Evolutionary conservation across 2,888 invertebrate species (phyloP).

Genomic region (Clostera curtula): DNA sequence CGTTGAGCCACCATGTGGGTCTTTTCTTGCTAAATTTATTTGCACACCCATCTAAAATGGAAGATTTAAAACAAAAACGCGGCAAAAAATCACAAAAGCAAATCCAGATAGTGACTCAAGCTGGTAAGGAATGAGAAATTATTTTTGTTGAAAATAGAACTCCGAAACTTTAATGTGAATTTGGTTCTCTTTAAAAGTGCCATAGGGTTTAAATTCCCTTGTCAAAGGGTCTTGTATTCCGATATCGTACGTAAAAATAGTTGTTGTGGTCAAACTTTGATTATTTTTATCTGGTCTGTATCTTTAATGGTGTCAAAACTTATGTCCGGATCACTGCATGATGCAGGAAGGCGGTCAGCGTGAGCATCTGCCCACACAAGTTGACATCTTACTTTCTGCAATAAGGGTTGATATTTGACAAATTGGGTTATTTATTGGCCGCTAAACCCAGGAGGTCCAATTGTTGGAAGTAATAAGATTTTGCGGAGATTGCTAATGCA

Average conservation of each 20-base stretch:
- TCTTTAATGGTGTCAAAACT: constrained; percentile 69
- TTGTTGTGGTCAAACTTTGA: constrained; percentile 61
- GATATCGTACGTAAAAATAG: constrained; percentile 22
- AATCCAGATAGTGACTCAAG: constrained; percentile 66
- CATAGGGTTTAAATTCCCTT: constrained; percentile 22
- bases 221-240: constrained; percentile 3
- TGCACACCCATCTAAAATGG: constrained; percentile 41
- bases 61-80: constrained; percentile 56
- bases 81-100: constrained; percentile 55
- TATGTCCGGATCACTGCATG: constrained; percentile 66
- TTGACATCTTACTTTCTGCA: constrained; percentile 56
- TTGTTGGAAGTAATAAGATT: constrained; percentile 40
- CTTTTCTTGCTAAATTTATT: constrained; percentile 56
- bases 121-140: constrained; percentile 55
- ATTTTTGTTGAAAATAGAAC: constrained; percentile 37
- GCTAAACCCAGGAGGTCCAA: constrained; percentile 51
- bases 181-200: neutral
- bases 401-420: constrained; percentile 56
- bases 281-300: constrained; percentile 60
- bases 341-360: constrained; percentile 64
- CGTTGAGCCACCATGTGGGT: constrained; percentile 31
- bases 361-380: constrained; percentile 61
- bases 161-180: constrained; percentile 5
- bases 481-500: constrained; percentile 28
- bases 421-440: constrained; percentile 44